Percentiles rank a stretch among this genome's conserved stretches.
phyloP scores from a whole-genome alignment of 2,888 invertebrate species.

The Eugnorisma glareosa region DNA sequence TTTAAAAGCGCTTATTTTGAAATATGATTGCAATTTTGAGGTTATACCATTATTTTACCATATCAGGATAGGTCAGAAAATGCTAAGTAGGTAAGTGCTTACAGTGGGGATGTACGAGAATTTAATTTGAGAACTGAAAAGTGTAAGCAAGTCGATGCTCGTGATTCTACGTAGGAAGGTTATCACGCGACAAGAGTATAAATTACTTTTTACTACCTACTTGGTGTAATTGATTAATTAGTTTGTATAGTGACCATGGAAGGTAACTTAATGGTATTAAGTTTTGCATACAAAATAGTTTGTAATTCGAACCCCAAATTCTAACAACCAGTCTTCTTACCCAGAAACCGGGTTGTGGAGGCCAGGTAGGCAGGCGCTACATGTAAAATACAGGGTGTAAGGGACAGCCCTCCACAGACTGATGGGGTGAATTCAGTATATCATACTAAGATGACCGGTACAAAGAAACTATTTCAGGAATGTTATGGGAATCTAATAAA shows the following conservation, averaged over 20 bases:
- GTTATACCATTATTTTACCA: background rate
- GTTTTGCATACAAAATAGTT: background rate
- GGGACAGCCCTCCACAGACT: too few species aligned
- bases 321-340: background rate
- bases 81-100: background rate
- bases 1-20: background rate
- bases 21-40: background rate
- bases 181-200: background rate
- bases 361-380: background rate
- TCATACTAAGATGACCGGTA: too few species aligned
- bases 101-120: background rate
- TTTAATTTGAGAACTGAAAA: background rate
- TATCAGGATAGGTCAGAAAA: background rate
- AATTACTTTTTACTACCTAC: conserved; percentile 23
- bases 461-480: too few species aligned
- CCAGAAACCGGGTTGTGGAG: background rate
- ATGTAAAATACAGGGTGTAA: too few species aligned
- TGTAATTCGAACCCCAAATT: background rate
- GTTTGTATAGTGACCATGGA: conserved; percentile 7
- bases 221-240: conserved; percentile 26
- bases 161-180: background rate
- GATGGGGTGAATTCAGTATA: too few species aligned
- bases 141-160: background rate
- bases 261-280: conserved; percentile 12
- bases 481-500: too few species aligned